Percentiles rank a stretch among this genome's conserved stretches.
These are phyloP conservation scores for Montipora capitata DNA, from an alignment of 92 coral and sea anemone species.

Conservation along the genomic window DNA sequence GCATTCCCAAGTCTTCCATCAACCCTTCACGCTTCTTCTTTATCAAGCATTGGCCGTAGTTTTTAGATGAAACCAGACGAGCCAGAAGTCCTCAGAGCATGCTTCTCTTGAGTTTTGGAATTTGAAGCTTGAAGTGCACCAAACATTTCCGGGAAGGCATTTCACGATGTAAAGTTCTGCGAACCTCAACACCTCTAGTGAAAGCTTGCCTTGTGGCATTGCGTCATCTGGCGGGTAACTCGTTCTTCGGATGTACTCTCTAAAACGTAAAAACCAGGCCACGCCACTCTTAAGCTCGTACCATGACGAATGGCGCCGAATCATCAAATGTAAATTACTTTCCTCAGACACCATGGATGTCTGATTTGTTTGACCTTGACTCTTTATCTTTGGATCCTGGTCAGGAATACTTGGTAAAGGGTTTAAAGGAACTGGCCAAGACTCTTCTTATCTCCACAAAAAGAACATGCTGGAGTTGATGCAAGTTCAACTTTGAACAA, in stretches of 20 bases:
- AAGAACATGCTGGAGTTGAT: too few relatives aligned
- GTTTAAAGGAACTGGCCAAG: too few relatives aligned
- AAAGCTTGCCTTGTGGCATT: not conserved
- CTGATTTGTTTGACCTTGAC: constrained; percentile 4
- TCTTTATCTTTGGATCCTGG: constrained; percentile 19
- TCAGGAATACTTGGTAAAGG: too few relatives aligned
- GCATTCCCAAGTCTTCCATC: constrained; percentile 54
- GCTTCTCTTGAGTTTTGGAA: constrained; percentile 15
- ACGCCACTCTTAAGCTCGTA: constrained; percentile 34
- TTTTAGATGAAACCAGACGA: too few relatives aligned
- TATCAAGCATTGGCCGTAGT: too few relatives aligned
- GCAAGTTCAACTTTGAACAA: too few relatives aligned
- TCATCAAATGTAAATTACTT: constrained; percentile 8
- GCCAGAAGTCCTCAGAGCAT: not conserved
- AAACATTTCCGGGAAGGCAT: constrained; percentile 42
- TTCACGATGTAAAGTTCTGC: constrained; percentile 33
- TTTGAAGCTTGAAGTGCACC: not conserved
- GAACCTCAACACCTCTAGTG: not conserved
- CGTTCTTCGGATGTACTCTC: not conserved
- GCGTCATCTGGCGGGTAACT: not conserved
- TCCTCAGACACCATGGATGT: not conserved
- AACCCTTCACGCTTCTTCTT: constrained; percentile 41
- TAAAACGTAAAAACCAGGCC: constrained; percentile 43
- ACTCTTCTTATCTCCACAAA: too few relatives aligned
- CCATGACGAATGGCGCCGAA: constrained; percentile 46